Evolutionary conservation across 2,888 invertebrate genomes (phyloP), one percentile per base, ranked within the genome.

Genomic region (Euclidia mi): DNA sequence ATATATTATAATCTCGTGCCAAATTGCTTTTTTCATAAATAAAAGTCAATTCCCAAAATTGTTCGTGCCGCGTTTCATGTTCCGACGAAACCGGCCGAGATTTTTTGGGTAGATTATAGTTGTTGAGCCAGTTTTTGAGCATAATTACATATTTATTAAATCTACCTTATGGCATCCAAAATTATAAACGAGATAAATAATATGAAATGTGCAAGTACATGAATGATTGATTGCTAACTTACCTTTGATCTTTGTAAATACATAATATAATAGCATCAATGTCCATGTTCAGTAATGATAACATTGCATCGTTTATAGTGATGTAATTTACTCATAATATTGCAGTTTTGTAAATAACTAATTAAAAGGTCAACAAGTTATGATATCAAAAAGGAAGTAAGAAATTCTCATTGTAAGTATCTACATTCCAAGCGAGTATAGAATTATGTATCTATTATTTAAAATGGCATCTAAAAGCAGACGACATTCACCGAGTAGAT

Each of bases 401-500:
- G 20, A 6, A 25, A 25, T 25, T 25, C 20, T 25, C 2, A 25
- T 25, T 25, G 20, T 25, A 3, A 25, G n/a, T n/a, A n/a, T n/a
- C n/a, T n/a, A n/a, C n/a, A n/a, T 25, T 25, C 7, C 20, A 25
- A 1, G 7, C 6, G 20, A 3, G 7, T 25, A 25, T 6, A 25
- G 4, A 25, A 25, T 7, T 25, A 7, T 3, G 20, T 25, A 25
- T 25, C 4, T 25, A 4, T 20, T 25, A 25, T 25, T 25, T 25
- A 25, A 25, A 25, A 25, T 25, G 20, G 20, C 20, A 25, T 3
- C 20, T 25, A 59, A 74, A 72, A 75, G 68, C 70, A 53, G 75
- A 76, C 65, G 73, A 59, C 77, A 77, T 76, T 76, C 65, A 25
- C 20, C 4, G 46, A 44, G 17, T 37, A 55, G 47, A 55, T 60